Conservation (phyloP, 2,888 invertebrate genomes). For the Patella caerulea region DNA sequence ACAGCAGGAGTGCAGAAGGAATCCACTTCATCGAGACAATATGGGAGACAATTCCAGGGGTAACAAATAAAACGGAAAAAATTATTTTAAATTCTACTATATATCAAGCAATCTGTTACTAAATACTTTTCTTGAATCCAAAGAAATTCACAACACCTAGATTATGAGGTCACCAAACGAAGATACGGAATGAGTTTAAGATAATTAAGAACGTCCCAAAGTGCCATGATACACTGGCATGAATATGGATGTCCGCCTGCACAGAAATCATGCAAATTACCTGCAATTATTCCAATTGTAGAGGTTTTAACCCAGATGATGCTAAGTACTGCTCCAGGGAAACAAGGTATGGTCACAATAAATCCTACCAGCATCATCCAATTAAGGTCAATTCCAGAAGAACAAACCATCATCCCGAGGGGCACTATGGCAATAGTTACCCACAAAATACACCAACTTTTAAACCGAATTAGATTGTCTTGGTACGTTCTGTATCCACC, state of each 20-base stretch:
- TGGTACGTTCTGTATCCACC: slow-evolving; percentile 50
- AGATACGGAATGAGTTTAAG: background rate
- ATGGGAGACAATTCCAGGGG: no score
- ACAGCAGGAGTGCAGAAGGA: no score
- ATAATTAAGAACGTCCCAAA: background rate
- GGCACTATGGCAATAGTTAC: slow-evolving; percentile 62
- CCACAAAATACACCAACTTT: slow-evolving; percentile 67
- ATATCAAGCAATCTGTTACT: no score
- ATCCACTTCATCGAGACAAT: no score
- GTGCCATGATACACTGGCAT: no score
- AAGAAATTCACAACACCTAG: background rate
- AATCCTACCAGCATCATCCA: slow-evolving; percentile 60
- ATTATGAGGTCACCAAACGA: background rate
- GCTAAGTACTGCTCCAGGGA: slow-evolving; percentile 58
- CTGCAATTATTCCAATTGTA: slow-evolving; percentile 52
- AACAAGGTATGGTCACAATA: slow-evolving; percentile 60
- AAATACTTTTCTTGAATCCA: background rate
- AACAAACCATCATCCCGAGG: slow-evolving; percentile 50
- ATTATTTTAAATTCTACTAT: no score
- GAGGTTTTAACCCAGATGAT: slow-evolving; percentile 63
- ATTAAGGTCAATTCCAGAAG: slow-evolving; percentile 58
- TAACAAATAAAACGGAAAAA: no score
- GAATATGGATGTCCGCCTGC: background rate
- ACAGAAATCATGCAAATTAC: slow-evolving; percentile 30
- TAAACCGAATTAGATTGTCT: slow-evolving; percentile 52